Base-by-base conservation (phyloP, 2,797 vertebrate genomes). In the Melanotaenia boesemani region DNA sequence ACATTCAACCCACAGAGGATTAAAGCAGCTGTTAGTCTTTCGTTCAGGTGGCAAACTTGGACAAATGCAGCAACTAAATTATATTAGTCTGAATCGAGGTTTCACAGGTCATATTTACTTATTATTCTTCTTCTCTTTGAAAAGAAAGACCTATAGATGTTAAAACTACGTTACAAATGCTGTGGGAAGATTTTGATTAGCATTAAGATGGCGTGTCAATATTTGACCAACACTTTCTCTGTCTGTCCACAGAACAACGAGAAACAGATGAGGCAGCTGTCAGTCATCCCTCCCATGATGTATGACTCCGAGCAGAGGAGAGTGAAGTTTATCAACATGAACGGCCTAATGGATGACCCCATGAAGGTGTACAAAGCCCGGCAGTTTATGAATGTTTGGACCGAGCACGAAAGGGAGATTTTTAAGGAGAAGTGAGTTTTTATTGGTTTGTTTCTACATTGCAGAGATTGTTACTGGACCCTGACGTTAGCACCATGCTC, bases 321-420 rank as follows among this genome's bases (percentile, higher is more conserved):
- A 22, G 98, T 99, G 80, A 98, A 96, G 89, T 99, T 99, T 69
- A 98, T 99, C 86, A 99, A 99, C 88, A 98, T 99, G 97, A 99
- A 99, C 3, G 98, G 98, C 3, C 95, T 99, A 74, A 98, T 99
- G 97, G 98, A 99, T 4, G 98, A 99, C 87, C 97, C 98, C 7
- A 99, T 99, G 98, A 99, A 97, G 81, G 95, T 98, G 85, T 98
- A 99, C 94, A 99, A 99, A 91, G 96, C 97, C 56, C 95, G 98
- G 20, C 97, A 99, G 89, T 99, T 99, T 89, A 98, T 99, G 97
- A 99, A 99, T 73, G 97, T 99, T 89, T 99, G 98, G 98, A 98
- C 97, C 0, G 98, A 99, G 86, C 98, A 99, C 0, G 98, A 99
- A 84, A 99, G 97, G 87, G 98, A 98, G 90, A 98, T 98, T 92